Percentiles rank a stretch among this genome's conserved stretches.
Evolutionary conservation across 1,140 invertebrate genomes (phyloP).

Genomic region (Limonius californicus): DNA sequence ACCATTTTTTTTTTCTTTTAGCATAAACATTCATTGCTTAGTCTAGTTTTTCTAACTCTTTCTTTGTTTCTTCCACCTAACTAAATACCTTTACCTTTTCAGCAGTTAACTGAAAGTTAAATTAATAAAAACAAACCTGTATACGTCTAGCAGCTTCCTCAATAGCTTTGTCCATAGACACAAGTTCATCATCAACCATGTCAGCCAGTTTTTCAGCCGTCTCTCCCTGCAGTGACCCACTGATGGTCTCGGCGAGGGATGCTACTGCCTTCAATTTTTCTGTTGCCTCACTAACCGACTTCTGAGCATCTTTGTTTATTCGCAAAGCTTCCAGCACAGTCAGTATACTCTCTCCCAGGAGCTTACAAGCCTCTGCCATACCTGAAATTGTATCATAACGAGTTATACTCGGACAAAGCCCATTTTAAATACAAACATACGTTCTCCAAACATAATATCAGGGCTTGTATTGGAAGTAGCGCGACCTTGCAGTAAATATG

Average conservation of each 20-base stretch:
- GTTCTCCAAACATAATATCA: slow-evolving; percentile 68
- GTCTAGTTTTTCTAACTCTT: too few relatives aligned
- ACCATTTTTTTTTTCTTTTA: too few relatives aligned
- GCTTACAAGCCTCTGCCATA: slow-evolving; percentile 60
- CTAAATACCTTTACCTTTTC: too few relatives aligned
- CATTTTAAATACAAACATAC: too few relatives aligned
- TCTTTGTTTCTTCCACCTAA: too few relatives aligned
- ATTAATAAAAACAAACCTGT: too few relatives aligned
- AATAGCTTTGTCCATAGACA: slow-evolving; percentile 83
- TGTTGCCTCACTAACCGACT: slow-evolving; percentile 43
- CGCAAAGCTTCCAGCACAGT: slow-evolving; percentile 49
- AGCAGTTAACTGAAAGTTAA: too few relatives aligned
- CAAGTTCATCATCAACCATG: slow-evolving; percentile 83
- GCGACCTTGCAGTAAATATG: slow-evolving; percentile 64
- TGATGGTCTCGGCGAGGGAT: slow-evolving; percentile 51
- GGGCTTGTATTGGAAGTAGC: slow-evolving; percentile 68
- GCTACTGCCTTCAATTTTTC: slow-evolving; percentile 55
- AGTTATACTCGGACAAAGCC: too few relatives aligned
- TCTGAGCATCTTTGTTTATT: slow-evolving; percentile 24
- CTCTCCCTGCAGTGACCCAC: slow-evolving; percentile 48
- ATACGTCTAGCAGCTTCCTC: slow-evolving; percentile 80
- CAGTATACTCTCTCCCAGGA: slow-evolving; percentile 51
- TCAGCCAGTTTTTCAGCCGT: slow-evolving; percentile 57
- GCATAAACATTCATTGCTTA: too few relatives aligned
- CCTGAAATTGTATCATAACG: slow-evolving; percentile 47